These are phyloP conservation scores for Lerema accius DNA, from an alignment of 1,140 invertebrate genomes.

Conservation along the genomic window DNA sequence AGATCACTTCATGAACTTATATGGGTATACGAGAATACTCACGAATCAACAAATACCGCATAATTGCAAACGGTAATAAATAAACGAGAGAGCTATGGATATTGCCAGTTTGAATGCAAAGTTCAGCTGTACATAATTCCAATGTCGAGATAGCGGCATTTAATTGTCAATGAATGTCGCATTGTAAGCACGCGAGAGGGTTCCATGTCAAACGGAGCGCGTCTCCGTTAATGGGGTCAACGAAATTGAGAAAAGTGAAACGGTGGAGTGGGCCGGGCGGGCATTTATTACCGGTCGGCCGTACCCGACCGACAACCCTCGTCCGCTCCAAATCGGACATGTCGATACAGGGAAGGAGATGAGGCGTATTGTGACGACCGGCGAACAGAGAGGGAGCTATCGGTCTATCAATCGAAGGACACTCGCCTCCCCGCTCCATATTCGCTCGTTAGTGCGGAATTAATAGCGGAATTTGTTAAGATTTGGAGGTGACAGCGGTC, in stretches of 20 bases:
- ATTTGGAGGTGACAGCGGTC: conserved; percentile 42
- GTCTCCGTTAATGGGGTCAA: conserved; percentile 68
- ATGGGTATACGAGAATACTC: too few relatives aligned
- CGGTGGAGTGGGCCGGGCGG: conserved; percentile 55
- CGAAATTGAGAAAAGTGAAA: conserved; percentile 78
- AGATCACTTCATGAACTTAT: too few relatives aligned
- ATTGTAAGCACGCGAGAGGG: conserved; percentile 57
- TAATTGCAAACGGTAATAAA: neutral
- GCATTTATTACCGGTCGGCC: conserved; percentile 60
- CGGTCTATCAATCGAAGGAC: conserved; percentile 39
- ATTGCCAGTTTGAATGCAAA: conserved; percentile 48
- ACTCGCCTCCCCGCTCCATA: conserved; percentile 32
- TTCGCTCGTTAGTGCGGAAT: conserved; percentile 51
- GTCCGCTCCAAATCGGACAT: conserved; percentile 47
- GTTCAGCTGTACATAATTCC: conserved; percentile 52
- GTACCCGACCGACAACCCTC: conserved; percentile 51
- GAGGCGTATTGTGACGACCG: conserved; percentile 45
- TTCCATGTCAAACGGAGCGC: conserved; percentile 59
- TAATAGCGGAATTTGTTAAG: conserved; percentile 58
- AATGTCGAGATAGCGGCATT: conserved; percentile 47
- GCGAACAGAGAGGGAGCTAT: conserved; percentile 44
- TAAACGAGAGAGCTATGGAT: conserved; percentile 35
- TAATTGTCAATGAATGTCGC: conserved; percentile 71
- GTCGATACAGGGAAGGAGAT: conserved; percentile 50
- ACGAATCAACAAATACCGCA: neutral